These are phyloP conservation scores for Lacanobia wlatinum DNA, from an alignment of 2,888 invertebrate genomes.

Conservation along the genomic window DNA sequence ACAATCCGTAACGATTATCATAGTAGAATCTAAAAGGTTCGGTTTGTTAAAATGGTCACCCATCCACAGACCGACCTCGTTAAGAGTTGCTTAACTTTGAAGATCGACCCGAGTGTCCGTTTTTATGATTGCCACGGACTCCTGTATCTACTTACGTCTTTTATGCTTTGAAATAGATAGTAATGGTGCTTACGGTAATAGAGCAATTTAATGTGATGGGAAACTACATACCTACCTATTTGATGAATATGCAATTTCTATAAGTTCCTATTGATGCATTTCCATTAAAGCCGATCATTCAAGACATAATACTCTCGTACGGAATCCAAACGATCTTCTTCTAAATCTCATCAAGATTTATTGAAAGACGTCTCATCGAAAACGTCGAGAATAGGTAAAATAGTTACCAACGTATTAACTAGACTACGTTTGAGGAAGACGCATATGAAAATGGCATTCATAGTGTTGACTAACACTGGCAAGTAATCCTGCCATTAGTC, in stretches of 20 bases:
- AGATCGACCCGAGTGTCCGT: too few relatives aligned
- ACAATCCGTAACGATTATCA: too few relatives aligned
- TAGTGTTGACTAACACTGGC: conserved; percentile 10
- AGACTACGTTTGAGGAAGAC: conserved; percentile 4
- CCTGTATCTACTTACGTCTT: neutral
- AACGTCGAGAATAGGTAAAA: neutral
- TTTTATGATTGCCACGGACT: too few relatives aligned
- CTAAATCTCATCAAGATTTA: neutral
- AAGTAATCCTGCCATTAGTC: conserved; percentile 36
- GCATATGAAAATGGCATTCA: neutral
- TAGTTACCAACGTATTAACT: neutral
- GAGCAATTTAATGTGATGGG: neutral
- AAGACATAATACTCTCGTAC: too few relatives aligned
- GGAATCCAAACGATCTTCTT: conserved; percentile 13
- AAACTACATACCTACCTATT: conserved; percentile 9
- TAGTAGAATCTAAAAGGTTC: too few relatives aligned
- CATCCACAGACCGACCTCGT: too few relatives aligned
- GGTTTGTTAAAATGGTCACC: too few relatives aligned
- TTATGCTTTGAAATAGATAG: neutral
- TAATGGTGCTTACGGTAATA: neutral
- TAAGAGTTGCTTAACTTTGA: too few relatives aligned
- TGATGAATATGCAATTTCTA: too few relatives aligned
- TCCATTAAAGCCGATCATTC: neutral
- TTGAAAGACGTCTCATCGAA: conserved; percentile 7
- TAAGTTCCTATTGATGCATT: conserved; percentile 1